A percentile compares a stretch with the other conserved stretches of the same genome.
Conservation (phyloP, 2,797 vertebrate genomes). For the Tapirus indicus region DNA sequence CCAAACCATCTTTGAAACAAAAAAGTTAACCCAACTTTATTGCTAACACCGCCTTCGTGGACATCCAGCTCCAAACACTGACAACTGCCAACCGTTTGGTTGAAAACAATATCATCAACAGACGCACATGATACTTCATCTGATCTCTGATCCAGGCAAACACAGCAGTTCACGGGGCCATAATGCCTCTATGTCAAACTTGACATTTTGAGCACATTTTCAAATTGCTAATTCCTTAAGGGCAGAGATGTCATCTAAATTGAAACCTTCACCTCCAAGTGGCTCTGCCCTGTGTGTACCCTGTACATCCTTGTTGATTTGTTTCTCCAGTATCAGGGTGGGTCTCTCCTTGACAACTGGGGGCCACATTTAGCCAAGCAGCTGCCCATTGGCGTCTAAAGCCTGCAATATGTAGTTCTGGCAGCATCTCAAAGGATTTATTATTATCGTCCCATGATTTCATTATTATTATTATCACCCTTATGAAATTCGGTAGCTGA, state of each 20-base stretch:
- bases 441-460: slow-evolving; percentile 80
- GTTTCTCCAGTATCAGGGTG: slow-evolving; percentile 54
- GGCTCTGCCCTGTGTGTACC: neutral
- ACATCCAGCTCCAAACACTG: neutral
- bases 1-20: neutral
- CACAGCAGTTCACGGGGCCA: neutral
- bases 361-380: slow-evolving; percentile 81
- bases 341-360: slow-evolving; percentile 81
- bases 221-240: neutral
- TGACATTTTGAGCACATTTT: slow-evolving; percentile 9
- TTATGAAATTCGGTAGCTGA: slow-evolving; percentile 60
- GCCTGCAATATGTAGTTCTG: slow-evolving; percentile 55
- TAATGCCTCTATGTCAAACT: neutral
- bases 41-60: neutral
- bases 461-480: slow-evolving; percentile 77
- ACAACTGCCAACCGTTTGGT: neutral
- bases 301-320: slow-evolving; percentile 58
- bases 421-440: slow-evolving; percentile 81
- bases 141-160: slow-evolving; percentile 1
- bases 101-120: neutral
- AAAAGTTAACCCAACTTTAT: neutral
- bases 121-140: neutral
- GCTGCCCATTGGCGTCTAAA: slow-evolving; percentile 76
- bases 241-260: neutral
- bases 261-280: neutral